Conservation (phyloP, 2,888 invertebrate species). For the Litoditis marina region DNA sequence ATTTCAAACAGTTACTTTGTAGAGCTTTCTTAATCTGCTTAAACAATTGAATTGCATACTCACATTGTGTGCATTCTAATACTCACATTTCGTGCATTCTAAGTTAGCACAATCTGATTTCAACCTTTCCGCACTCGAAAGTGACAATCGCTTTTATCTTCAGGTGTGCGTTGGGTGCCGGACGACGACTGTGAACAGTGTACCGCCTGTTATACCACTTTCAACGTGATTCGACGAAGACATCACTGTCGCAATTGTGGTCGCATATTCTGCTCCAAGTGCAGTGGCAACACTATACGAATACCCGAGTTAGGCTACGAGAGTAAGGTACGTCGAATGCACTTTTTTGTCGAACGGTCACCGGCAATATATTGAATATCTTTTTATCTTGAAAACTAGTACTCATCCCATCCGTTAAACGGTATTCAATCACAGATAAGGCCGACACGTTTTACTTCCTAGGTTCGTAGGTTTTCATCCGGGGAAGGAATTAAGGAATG, state of each 20-base stretch:
- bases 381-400: background rate
- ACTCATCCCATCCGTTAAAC: background rate
- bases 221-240: conserved; percentile 88
- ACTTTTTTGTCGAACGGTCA: no score
- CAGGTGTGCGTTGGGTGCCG: conserved; percentile 78
- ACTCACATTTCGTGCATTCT: background rate
- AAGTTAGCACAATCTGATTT: background rate
- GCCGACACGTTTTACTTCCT: no score
- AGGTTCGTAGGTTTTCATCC: no score
- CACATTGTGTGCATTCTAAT: background rate
- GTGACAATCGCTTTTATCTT: no score
- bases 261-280: conserved; percentile 59
- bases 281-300: conserved; percentile 53
- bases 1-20: no score
- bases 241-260: conserved; percentile 98
- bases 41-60: background rate
- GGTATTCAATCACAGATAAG: background rate
- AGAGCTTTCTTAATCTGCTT: conserved; percentile 7
- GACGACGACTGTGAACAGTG: conserved; percentile 67
- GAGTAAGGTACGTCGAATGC: conserved; percentile 36
- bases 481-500: background rate
- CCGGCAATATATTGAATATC: background rate
- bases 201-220: conserved; percentile 85
- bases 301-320: conserved; percentile 61
- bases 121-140: background rate